Evolutionary conservation across 2,113 vertebrate genomes (phyloP).

Genomic region (Camelus dromedarius): DNA sequence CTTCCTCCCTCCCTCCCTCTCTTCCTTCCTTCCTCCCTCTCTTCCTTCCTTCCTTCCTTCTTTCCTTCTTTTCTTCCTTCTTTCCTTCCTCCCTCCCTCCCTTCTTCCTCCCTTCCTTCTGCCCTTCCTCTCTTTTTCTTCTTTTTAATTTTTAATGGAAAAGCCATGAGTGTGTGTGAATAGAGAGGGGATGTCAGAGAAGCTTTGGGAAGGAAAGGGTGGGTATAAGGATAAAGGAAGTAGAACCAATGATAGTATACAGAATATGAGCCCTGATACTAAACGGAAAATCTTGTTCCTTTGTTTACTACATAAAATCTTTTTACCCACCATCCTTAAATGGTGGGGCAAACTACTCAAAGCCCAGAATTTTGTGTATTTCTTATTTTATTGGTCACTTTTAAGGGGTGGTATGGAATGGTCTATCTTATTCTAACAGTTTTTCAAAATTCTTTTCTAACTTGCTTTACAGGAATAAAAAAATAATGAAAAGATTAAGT

Average conservation of each 20-base stretch:
- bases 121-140: neutral
- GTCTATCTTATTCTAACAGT: neutral
- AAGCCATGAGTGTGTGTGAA: neutral
- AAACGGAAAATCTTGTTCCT: neutral
- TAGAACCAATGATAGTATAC: neutral
- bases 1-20: neutral
- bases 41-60: too few relatives aligned
- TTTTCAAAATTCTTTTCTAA: constrained; percentile 37
- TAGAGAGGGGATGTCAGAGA: neutral
- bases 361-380: neutral
- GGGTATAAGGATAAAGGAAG: neutral
- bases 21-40: neutral
- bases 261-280: neutral
- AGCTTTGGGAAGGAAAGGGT: neutral
- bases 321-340: neutral
- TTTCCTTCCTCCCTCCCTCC: neutral
- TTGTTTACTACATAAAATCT: neutral
- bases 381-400: neutral
- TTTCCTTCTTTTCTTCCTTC: too few relatives aligned
- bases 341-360: neutral
- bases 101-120: too few relatives aligned
- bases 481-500: constrained; percentile 62
- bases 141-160: neutral
- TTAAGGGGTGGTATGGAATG: neutral
- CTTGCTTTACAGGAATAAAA: constrained; percentile 75